Evolutionary conservation across 2,888 invertebrate species (phyloP), one percentile per base, ranked within the genome.

Genomic region (Ferdinandea cuprea): DNA sequence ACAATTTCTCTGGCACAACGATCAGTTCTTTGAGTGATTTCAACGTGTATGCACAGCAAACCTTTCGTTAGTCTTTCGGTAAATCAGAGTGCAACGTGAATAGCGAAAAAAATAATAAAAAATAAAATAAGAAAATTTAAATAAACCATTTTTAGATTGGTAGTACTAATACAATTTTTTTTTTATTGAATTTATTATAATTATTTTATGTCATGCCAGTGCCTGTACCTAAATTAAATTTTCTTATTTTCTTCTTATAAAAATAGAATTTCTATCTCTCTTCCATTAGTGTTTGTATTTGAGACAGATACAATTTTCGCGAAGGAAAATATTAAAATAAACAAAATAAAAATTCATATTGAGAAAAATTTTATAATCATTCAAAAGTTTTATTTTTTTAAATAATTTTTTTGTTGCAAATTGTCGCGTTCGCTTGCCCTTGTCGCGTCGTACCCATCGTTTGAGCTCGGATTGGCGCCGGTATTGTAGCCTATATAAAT

Each of bases 1-100:
- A 46, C 54, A 37, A 52, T 63, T 56, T 56, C 56, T 37, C 65
- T 15, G 35, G 19, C 50, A 6, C 30, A 13, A 35, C 56, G 72
- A 78, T 83, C 78, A 83, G 83, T 83, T 35, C 63, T 68, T 73
- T 83, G 74, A 83, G 72, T 78, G 54, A 68, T 66, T 78, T 83
- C 83, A 71, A 58, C 68, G 77, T 83, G 72, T 58, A 7, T 66
- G 50, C 48, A 48, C 66, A 5, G 25, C 25, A 32, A 32, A 72
- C 35, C 37, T 58, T 46, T 56, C 46, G 72, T 66, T 58, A 48
- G 63, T 72, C 42, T 61, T 19, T 61, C 44, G 42, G 42, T 73
- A 59, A 68, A 54, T 35, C 59, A 21, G 44, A 8, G n/a, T 50
- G 32, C 68, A 78, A 83, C 77, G 83, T 83, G 72, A 78, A 68